Base-by-base conservation (phyloP, 2,888 invertebrate genomes). In the Nasonia oneida region DNA sequence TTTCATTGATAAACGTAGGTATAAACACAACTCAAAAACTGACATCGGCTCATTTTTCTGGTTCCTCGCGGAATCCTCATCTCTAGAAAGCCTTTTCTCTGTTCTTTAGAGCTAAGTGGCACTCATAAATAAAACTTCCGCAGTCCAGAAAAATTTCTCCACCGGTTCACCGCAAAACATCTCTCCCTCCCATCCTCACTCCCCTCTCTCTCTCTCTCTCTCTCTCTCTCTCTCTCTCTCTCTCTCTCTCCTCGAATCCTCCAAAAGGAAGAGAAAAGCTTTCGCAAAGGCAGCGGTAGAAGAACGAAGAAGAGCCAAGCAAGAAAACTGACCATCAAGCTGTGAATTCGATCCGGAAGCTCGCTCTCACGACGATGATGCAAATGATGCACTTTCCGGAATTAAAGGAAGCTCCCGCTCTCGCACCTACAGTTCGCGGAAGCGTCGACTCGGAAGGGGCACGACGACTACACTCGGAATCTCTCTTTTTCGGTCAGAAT, bases 371-470 rank as follows among this genome's bases (percentile, higher is more conserved):
- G 84, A 87, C 87, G 86, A 86, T 88, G 89, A 92, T 92, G 92
- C 92, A 93, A 92, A 92, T 91, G 91, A 91, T 92, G 92, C 93
- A 93, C 92, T 93, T 91, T 91, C 89, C 87, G 89, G 90, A 93
- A 93, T 93, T 93, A 92, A 92, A 92, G 86, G 85, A 75, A 78
- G 83, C 89, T 86, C n/a, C 57, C 88, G 89, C 87, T 50, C 79
- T 70, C 61, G 42, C 57, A 81, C 82, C 82, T 76, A 61, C n/a
- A 57, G 33, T n/a, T 47, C 12, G 87, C 86, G 85, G 87, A 88
- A 87, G 86, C 89, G 88, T 83, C 89, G 87, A 87, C 76, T 85
- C 87, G 87, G 85, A 88, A 89, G 87, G 88, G 88, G 87, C 47
- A 47, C 87, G 78, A 71, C 14, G 84, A 81, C 86, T 86, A 85